Percentiles rank a stretch among this genome's conserved stretches.
phyloP scores from a whole-genome alignment of 2,113 vertebrate species.

The Ploceus nigricollis region DNA sequence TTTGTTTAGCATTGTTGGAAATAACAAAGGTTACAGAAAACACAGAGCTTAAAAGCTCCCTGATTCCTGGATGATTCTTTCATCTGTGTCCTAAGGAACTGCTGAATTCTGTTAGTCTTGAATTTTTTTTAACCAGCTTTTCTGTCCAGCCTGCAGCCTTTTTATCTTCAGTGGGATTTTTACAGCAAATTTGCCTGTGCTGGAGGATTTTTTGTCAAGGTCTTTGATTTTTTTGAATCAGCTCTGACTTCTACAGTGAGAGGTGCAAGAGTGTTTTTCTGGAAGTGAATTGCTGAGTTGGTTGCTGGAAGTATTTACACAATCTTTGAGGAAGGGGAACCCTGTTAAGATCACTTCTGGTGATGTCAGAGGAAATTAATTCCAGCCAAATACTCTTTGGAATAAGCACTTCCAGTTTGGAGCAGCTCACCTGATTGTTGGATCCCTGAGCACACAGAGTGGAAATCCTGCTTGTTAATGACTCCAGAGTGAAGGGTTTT shows the following conservation, averaged over 20 bases:
- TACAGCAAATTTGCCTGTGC: neutral
- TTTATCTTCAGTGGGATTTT: neutral
- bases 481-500: neutral
- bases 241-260: neutral
- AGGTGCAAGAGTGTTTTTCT: neutral
- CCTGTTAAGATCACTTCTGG: neutral
- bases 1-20: neutral
- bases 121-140: neutral
- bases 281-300: neutral
- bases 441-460: neutral
- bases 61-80: neutral
- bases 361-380: neutral
- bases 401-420: neutral
- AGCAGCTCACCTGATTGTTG: neutral
- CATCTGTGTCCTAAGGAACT: neutral
- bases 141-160: neutral
- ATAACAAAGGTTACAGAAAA: neutral
- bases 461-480: neutral
- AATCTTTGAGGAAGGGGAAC: neutral
- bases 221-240: neutral
- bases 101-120: neutral
- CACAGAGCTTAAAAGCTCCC: neutral
- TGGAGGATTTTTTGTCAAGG: neutral
- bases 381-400: neutral
- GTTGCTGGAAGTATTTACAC: neutral